phyloP scores from a whole-genome alignment of 2,797 vertebrate genomes.

The Nothura maculosa region DNA sequence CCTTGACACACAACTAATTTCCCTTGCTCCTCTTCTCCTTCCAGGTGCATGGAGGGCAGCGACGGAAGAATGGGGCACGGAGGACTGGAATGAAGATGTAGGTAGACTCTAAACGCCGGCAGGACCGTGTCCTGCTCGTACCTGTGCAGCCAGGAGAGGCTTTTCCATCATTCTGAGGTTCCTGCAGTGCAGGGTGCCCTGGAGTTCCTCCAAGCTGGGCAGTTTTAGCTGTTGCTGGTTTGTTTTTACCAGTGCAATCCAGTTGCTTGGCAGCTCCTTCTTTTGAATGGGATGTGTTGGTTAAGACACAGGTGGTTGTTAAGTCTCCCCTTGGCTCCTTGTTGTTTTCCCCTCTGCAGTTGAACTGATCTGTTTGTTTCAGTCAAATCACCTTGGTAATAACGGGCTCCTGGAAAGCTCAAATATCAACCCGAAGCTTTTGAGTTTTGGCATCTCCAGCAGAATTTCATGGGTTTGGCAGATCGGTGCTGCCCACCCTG shows the following conservation, averaged over 20 bases:
- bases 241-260: neutral
- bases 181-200: neutral
- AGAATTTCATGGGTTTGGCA: neutral
- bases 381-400: neutral
- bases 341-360: rapidly evolving
- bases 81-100: slow-evolving; percentile 99
- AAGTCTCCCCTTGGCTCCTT: neutral
- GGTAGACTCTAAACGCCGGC: slow-evolving; percentile 67
- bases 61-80: slow-evolving; percentile 97
- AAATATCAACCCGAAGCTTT: neutral
- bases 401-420: neutral
- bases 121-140: neutral
- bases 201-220: neutral
- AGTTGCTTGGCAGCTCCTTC: neutral
- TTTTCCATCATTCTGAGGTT: too few relatives aligned
- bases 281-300: neutral
- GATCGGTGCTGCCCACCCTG: rapidly evolving
- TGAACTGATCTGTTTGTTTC: neutral
- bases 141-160: neutral
- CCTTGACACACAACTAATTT: neutral
- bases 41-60: slow-evolving; percentile 94
- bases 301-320: neutral
- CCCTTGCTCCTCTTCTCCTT: slow-evolving; percentile 20
- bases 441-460: neutral
- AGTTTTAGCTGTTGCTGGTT: neutral